Percentiles rank a stretch among this genome's conserved stretches.
phyloP scores from a whole-genome alignment of 1,140 invertebrate species.

The Cotesia vestalis region DNA sequence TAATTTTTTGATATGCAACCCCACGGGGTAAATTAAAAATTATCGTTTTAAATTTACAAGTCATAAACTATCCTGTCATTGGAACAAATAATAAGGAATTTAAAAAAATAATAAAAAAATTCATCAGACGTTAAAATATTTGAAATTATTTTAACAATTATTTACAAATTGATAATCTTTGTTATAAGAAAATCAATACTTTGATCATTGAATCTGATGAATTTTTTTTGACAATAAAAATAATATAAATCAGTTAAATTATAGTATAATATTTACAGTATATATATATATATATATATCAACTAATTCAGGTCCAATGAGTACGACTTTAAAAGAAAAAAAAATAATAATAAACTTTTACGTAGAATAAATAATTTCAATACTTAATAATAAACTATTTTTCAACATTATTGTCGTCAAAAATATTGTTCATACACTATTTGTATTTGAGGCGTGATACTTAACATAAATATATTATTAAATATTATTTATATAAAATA shows the following conservation, averaged over 20 bases:
- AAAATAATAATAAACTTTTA: background rate
- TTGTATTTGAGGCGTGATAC: background rate
- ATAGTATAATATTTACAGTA: background rate
- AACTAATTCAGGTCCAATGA: slow-evolving; percentile 29
- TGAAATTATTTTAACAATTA: no score
- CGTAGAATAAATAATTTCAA: background rate
- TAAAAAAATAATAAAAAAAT: no score
- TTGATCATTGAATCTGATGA: no score
- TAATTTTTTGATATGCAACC: no score
- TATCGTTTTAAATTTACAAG: no score
- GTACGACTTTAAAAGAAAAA: slow-evolving; percentile 1
- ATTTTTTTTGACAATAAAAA: background rate
- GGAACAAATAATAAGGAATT: no score
- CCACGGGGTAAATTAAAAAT: no score
- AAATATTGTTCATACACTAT: background rate
- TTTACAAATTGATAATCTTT: no score
- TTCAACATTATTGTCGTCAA: background rate
- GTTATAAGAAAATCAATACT: no score
- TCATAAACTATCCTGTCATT: no score
- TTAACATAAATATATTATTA: background rate
- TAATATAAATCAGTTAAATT: background rate
- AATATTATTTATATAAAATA: slow-evolving; percentile 10
- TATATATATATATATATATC: background rate
- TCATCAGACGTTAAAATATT: no score
- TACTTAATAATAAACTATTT: background rate